Base-by-base conservation (phyloP, 1,140 invertebrate species). In the Coptotermes formosanus region DNA sequence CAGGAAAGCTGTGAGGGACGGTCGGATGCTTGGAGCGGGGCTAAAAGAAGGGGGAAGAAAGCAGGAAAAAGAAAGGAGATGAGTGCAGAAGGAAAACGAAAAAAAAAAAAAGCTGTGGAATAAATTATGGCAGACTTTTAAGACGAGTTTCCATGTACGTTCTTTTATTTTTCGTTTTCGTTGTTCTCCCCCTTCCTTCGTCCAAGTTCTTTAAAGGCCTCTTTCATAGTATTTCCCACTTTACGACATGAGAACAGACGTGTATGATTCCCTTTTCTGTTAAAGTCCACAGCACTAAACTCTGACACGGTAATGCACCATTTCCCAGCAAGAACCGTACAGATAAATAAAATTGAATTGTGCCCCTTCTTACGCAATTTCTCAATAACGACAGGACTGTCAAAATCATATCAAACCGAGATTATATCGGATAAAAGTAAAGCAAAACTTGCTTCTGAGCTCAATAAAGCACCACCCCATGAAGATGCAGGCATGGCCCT, bases 71-170 rank as follows among this genome's bases (percentile, higher is more conserved):
- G 64, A 75, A 75, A 8, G 64, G n/a, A 30, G 64, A 75, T 30
- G 64, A 75, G n/a, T 30, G 64, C 25, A 75, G 14, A 75, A 75
- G 64, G 64, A 75, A 75, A n/a, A 75, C 25, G 64, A 75, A 30
- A n/a, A 75, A 75, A 69, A n/a, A 25, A 30, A 75, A 75, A 75
- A 16, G n/a, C 25, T 25, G 8, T 7, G 64, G 64, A 75, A 75
- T 75, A 75, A 75, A 75, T 75, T 75, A 75, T 75, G 64, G n/a
- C n/a, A 75, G 64, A 75, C 64, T 75, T 75, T 75, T 75, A 75
- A 75, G 64, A 75, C 25, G 64, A 25, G 64, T 75, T 30, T 30
- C n/a, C 64, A 75, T 75, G 64, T 75, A 75, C n/a, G 64, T 75
- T 30, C 64, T 75, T 75, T 30, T 55, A 55, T 55, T 55, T 55